phyloP scores from a whole-genome alignment of 2,888 invertebrate species.

The Ormyrus labotus region DNA sequence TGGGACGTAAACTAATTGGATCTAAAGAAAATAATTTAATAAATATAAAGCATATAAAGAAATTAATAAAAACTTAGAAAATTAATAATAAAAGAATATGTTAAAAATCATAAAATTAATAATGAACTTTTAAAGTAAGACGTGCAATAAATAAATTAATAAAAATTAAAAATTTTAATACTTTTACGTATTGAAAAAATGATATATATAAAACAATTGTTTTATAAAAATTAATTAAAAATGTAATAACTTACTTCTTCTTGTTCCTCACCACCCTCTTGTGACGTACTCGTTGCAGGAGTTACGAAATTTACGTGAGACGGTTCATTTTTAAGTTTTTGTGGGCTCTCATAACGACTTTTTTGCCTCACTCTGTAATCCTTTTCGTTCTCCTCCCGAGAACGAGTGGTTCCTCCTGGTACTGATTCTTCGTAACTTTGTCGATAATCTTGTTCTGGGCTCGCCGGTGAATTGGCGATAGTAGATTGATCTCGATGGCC shows the following conservation, averaged over 20 bases:
- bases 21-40: slow-evolving; percentile 70
- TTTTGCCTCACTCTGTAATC: slow-evolving; percentile 58
- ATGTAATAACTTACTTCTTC: slow-evolving; percentile 62
- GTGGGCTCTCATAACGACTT: slow-evolving; percentile 59
- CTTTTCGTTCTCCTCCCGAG: slow-evolving; percentile 44
- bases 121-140: no score
- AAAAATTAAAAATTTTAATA: no score
- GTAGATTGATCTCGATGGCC: slow-evolving; percentile 17
- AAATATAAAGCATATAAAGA: no score
- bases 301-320: slow-evolving; percentile 58
- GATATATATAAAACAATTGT: no score
- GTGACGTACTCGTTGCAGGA: slow-evolving; percentile 51
- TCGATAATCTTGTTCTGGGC: slow-evolving; percentile 56
- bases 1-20: slow-evolving; percentile 89
- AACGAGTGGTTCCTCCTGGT: slow-evolving; percentile 18
- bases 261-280: slow-evolving; percentile 60
- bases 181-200: no score
- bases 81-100: not conserved
- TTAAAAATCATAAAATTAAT: no score
- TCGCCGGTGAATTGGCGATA: slow-evolving; percentile 6
- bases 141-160: no score
- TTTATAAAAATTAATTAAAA: not conserved
- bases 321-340: slow-evolving; percentile 59
- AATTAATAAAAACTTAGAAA: slow-evolving; percentile 15
- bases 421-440: slow-evolving; percentile 57